phyloP scores from a whole-genome alignment of 2,888 invertebrate genomes.

The Pheosia tremula region DNA sequence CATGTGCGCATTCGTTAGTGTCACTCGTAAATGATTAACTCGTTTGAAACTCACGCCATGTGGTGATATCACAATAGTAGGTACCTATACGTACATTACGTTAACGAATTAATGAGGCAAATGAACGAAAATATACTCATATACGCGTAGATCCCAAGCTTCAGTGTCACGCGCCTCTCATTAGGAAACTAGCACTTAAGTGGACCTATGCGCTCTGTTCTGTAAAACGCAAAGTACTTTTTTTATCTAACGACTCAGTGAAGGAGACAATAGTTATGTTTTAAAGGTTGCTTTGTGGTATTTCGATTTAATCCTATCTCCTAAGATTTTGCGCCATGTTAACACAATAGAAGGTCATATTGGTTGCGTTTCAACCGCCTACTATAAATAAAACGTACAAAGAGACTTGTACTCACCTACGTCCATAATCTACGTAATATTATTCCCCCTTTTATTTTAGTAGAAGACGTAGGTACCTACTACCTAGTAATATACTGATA shows the following conservation, averaged over 20 bases:
- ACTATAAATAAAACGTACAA: background rate
- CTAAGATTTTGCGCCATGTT: slow-evolving; percentile 8
- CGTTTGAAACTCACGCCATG: slow-evolving; percentile 47
- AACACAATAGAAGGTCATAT: slow-evolving; percentile 40
- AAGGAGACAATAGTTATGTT: slow-evolving; percentile 8
- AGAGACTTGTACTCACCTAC: too few species aligned
- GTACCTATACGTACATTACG: slow-evolving; percentile 49
- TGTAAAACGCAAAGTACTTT: slow-evolving; percentile 17
- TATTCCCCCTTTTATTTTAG: background rate
- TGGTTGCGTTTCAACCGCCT: slow-evolving; percentile 9
- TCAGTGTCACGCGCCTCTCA: slow-evolving; percentile 68
- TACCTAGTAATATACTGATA: background rate
- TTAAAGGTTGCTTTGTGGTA: slow-evolving; percentile 18
- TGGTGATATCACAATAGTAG: slow-evolving; percentile 66
- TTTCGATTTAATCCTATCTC: slow-evolving; percentile 18
- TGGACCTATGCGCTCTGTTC: slow-evolving; percentile 14
- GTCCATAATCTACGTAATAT: background rate
- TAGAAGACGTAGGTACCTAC: background rate
- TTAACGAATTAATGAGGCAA: slow-evolving; percentile 68
- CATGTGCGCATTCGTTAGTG: slow-evolving; percentile 51
- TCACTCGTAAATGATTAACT: slow-evolving; percentile 57
- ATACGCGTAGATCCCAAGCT: slow-evolving; percentile 47
- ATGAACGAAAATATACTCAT: slow-evolving; percentile 56
- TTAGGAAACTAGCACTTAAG: slow-evolving; percentile 38
- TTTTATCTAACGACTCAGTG: slow-evolving; percentile 1